A percentile compares a stretch with the other conserved stretches of the same genome.
These are phyloP conservation scores for Muscicapa striata DNA, from an alignment of 2,797 vertebrate genomes.

Conservation along the genomic window DNA sequence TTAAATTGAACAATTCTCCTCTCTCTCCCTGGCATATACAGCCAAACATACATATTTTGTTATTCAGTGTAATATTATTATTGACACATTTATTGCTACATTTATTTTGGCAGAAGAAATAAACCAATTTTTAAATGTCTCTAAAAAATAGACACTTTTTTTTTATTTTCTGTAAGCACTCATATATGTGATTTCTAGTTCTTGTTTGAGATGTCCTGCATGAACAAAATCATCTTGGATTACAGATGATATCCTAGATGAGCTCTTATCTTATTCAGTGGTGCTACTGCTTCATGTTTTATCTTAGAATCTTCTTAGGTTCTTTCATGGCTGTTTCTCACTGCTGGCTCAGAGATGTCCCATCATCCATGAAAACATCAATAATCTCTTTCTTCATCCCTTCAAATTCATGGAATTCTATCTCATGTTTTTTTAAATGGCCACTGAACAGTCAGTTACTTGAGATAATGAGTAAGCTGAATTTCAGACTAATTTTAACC, in stretches of 20 bases:
- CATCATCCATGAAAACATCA: background rate
- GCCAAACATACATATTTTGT: background rate
- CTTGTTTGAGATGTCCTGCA: background rate
- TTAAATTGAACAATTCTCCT: background rate
- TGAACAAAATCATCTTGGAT: background rate
- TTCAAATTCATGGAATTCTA: background rate
- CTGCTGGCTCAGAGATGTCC: background rate
- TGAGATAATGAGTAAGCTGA: background rate
- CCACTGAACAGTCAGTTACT: background rate
- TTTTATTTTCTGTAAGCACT: background rate
- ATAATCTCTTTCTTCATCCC: background rate
- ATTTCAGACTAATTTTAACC: background rate
- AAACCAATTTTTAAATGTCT: background rate
- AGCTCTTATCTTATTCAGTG: background rate
- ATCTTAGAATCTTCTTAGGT: background rate
- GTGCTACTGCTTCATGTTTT: background rate
- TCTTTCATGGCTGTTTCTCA: background rate
- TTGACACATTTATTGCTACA: background rate
- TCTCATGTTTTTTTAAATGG: background rate
- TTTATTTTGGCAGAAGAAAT: background rate
- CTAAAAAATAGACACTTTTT: background rate
- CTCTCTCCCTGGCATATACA: background rate
- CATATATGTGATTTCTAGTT: background rate
- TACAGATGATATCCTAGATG: background rate
- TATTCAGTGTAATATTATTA: background rate